These are phyloP conservation scores for Setipinna tenuifilis DNA, from an alignment of 2,797 vertebrate species.

Conservation along the genomic window DNA sequence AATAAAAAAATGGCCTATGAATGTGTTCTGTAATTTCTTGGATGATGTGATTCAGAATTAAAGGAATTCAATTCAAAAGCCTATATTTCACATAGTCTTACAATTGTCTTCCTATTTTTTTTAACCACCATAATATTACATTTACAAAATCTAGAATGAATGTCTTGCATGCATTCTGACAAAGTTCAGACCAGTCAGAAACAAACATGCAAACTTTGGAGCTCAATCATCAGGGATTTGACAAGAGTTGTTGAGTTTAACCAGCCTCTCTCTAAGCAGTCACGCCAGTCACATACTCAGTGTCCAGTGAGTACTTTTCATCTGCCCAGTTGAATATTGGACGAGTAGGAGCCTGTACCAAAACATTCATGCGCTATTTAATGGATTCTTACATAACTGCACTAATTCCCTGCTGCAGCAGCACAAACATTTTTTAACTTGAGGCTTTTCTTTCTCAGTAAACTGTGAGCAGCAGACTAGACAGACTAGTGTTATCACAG, in stretches of 20 bases:
- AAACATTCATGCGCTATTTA: not conserved
- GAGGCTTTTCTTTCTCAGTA: not conserved
- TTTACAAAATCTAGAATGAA: not conserved
- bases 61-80: not conserved
- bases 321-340: not conserved
- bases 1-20: constrained; percentile 21
- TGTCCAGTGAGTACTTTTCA: not conserved
- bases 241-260: not conserved
- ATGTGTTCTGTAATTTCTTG: constrained; percentile 10
- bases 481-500: not conserved
- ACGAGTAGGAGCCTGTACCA: not conserved
- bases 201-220: not conserved
- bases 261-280: not conserved
- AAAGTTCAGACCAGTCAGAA: not conserved
- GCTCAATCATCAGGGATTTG: not conserved
- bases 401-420: not conserved
- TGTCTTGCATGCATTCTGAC: not conserved
- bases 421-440: not conserved
- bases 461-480: not conserved
- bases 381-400: not conserved
- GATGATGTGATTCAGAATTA: not conserved
- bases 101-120: not conserved
- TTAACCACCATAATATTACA: not conserved
- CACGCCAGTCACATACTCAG: not conserved
- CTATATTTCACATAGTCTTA: not conserved